A percentile compares a stretch with the other conserved stretches of the same genome.
Conservation (phyloP, 2,888 invertebrate species). For the Frankliniella fusca region DNA sequence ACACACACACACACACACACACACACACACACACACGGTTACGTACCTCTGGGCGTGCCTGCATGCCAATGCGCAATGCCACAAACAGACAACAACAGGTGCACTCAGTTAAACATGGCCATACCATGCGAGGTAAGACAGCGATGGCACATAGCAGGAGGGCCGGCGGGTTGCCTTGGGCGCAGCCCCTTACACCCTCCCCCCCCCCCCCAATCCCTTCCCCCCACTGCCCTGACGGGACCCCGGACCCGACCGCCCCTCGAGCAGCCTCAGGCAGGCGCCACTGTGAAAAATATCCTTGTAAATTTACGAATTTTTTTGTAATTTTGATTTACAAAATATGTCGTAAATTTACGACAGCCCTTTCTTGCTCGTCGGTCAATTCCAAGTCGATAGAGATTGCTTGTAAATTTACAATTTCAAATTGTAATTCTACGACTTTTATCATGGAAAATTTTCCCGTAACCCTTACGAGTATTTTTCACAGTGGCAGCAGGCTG, state of each 20-base stretch:
- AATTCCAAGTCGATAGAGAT: too few species aligned
- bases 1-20: too few species aligned
- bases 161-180: conserved; percentile 1
- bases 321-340: too few species aligned
- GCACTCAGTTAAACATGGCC: conserved; percentile 22
- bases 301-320: too few species aligned
- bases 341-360: too few species aligned
- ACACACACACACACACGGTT: conserved; percentile 30
- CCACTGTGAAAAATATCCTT: too few species aligned
- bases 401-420: too few species aligned
- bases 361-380: too few species aligned
- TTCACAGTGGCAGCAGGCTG: too few species aligned
- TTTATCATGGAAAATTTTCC: too few species aligned
- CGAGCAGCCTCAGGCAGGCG: background rate
- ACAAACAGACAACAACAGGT: conserved; percentile 21
- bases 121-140: background rate
- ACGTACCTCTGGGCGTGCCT: conserved; percentile 42
- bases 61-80: conserved; percentile 36
- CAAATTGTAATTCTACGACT: too few species aligned
- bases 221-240: background rate
- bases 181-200: background rate
- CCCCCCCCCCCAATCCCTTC: background rate
- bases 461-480: too few species aligned
- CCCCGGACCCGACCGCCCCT: background rate
- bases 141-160: background rate